These are phyloP conservation scores for Asarcornis scutulata DNA, from an alignment of 2,113 vertebrate genomes.

Conservation along the genomic window DNA sequence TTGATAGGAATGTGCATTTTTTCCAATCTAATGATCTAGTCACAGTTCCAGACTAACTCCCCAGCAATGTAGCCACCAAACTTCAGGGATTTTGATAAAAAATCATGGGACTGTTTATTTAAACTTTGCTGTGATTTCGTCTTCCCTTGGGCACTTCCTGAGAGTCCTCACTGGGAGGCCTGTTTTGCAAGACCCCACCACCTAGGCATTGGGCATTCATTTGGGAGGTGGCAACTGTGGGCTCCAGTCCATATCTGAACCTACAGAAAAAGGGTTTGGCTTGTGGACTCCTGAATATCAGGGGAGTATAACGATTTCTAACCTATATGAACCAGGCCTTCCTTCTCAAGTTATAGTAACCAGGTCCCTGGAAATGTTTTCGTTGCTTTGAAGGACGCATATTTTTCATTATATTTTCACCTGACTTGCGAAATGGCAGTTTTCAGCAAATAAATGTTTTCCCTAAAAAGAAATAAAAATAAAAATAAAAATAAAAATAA, in stretches of 20 bases:
- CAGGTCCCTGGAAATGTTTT: background rate
- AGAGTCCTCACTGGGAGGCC: background rate
- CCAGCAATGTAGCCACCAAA: background rate
- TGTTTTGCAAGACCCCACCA: background rate
- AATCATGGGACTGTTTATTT: background rate
- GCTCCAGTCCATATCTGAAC: background rate
- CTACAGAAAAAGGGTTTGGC: background rate
- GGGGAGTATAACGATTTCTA: background rate
- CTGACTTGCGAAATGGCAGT: background rate
- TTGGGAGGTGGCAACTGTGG: background rate
- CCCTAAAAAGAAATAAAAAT: background rate
- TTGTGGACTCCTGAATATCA: background rate
- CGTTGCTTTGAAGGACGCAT: background rate
- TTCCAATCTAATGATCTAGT: background rate
- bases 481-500: background rate
- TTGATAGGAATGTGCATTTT: background rate
- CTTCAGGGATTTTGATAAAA: slow-evolving; percentile 7
- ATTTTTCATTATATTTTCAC: background rate
- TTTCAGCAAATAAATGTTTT: background rate
- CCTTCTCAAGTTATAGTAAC: background rate
- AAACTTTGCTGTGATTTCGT: background rate
- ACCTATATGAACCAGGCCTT: background rate
- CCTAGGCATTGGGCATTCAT: background rate
- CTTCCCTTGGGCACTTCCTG: background rate
- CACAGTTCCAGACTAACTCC: background rate